Base-by-base conservation (phyloP, 2,888 invertebrate genomes). In the Lasius fuliginosus region DNA sequence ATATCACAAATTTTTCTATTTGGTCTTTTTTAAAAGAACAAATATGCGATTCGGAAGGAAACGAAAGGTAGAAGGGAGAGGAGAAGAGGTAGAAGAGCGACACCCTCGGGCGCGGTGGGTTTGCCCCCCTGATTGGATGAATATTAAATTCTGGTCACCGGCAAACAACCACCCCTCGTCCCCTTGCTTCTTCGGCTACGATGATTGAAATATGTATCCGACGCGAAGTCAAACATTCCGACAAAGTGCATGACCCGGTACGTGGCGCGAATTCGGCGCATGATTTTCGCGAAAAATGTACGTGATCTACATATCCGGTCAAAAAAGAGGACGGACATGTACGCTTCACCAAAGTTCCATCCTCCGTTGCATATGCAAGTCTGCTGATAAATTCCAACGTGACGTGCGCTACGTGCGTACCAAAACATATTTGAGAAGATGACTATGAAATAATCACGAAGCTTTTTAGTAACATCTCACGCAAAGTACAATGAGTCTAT, bases 171-270 rank as follows among this genome's bases (percentile, higher is more conserved):
- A 58, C 83, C 83, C 84, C 82, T 69, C 84, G 74, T 56, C 74
- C 85, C 81, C 88, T 86, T 79, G 83, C 87, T 87, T 86, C 88
- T 89, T 87, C 86, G 88, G 87, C 84, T 88, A 90, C 88, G 87
- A 91, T 93, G 94, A 94, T 94, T 94, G 94, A 94, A 94, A 94
- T 94, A 94, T 94, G 94, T 94, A 94, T 93, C 93, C 93, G 91
- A 89, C 88, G 88, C 86, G 84, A 94, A 94, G 92, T 94, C 92
- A 94, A 94, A 94, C 94, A 94, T 90, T 88, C 87, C 88, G 62
- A 83, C 91, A 84, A 88, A 92, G 92, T 91, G 90, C 90, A 90
- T 90, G 91, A 90, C 90, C 88, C 87, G 81, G 73, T 90, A 89
- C 92, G 91, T 90, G 92, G 85, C 85, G 79, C 85, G 91, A 93